Percentiles rank a stretch among this genome's conserved stretches.
phyloP scores from a whole-genome alignment of 1,140 invertebrate species.

The Diorhabda sublineata region DNA sequence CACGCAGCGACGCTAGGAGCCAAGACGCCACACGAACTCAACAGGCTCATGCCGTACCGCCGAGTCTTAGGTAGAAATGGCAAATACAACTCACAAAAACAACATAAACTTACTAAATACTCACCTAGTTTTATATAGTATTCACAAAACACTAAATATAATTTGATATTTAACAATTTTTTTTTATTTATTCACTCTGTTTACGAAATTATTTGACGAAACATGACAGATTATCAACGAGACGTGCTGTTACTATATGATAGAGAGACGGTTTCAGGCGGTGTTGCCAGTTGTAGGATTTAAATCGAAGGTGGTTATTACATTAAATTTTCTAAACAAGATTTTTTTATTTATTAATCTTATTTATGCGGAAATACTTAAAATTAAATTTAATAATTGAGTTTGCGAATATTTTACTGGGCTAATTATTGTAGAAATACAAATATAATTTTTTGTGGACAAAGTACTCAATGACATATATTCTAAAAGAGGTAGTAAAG shows the following conservation, averaged over 20 bases:
- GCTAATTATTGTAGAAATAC: too few species aligned
- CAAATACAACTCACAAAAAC: conserved; percentile 4
- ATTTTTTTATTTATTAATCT: too few species aligned
- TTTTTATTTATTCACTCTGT: conserved; percentile 8
- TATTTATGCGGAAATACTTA: too few species aligned
- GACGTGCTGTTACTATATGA: conserved; percentile 10
- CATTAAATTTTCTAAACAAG: too few species aligned
- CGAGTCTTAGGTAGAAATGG: conserved; percentile 11
- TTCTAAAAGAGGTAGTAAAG: too few species aligned
- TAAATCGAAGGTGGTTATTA: too few species aligned
- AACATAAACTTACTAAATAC: neutral
- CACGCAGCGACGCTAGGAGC: conserved; percentile 15
- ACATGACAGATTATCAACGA: conserved; percentile 7
- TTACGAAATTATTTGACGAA: conserved; percentile 4
- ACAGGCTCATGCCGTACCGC: neutral
- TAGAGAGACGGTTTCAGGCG: conserved; percentile 5
- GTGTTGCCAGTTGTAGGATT: neutral
- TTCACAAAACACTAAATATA: neutral
- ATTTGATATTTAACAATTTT: neutral
- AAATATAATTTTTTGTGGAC: too few species aligned
- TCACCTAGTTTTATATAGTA: neutral
- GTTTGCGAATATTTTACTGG: too few species aligned
- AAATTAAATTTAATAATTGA: too few species aligned
- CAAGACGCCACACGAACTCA: conserved; percentile 15
- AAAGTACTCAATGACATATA: too few species aligned